These are phyloP conservation scores for Liodrosophila aerea DNA, from an alignment of 2,888 invertebrate species.

Conservation along the genomic window DNA sequence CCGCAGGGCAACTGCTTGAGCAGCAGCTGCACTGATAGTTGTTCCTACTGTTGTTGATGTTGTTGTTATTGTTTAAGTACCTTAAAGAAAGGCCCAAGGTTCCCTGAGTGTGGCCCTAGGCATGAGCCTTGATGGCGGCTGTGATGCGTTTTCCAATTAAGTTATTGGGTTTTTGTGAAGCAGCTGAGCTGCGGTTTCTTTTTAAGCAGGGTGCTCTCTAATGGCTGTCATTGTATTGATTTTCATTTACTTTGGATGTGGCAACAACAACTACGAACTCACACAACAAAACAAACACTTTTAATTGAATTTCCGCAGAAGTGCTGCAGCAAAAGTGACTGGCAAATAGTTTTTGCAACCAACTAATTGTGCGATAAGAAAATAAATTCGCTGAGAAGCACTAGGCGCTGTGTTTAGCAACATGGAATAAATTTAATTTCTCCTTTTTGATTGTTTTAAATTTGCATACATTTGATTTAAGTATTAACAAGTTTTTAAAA, in stretches of 20 bases:
- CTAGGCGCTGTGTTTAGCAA: too few relatives aligned
- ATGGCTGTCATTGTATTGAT: slow-evolving; percentile 29
- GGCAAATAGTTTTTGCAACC: slow-evolving; percentile 34
- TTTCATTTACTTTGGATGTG: slow-evolving; percentile 24
- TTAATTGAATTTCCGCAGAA: slow-evolving; percentile 60
- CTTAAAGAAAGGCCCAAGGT: slow-evolving; percentile 23
- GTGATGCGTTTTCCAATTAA: slow-evolving; percentile 64
- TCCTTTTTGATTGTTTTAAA: too few relatives aligned
- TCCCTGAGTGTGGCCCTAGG: slow-evolving; percentile 39
- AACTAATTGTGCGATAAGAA: not conserved
- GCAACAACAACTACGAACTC: slow-evolving; percentile 7
- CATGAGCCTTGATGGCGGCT: slow-evolving; percentile 28
- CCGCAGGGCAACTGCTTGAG: slow-evolving; percentile 14
- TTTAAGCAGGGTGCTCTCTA: too few relatives aligned
- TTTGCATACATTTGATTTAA: too few relatives aligned
- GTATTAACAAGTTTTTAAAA: too few relatives aligned
- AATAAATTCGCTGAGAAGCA: too few relatives aligned
- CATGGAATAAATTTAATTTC: too few relatives aligned
- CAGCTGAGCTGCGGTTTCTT: too few relatives aligned
- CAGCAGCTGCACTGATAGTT: slow-evolving; percentile 34
- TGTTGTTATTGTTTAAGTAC: slow-evolving; percentile 20
- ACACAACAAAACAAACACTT: slow-evolving; percentile 28
- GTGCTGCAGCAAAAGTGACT: slow-evolving; percentile 26
- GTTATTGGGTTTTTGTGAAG: slow-evolving; percentile 51
- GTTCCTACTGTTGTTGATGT: slow-evolving; percentile 6